Percentiles rank a stretch among this genome's conserved stretches.
Evolutionary conservation across 2,888 invertebrate genomes (phyloP).

Genomic region (Lithodes maja): DNA sequence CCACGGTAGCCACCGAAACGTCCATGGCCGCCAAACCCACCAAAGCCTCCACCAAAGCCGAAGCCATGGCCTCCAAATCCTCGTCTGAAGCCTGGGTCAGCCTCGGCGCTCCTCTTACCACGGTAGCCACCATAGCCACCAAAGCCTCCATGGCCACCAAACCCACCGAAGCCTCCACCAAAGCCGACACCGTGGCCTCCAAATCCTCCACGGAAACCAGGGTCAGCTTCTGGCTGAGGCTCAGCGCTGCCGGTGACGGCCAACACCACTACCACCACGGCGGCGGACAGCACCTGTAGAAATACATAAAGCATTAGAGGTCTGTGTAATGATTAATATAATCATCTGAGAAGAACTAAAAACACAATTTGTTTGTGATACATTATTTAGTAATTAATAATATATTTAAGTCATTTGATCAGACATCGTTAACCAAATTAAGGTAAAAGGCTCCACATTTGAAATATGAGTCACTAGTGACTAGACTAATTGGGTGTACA

Average conservation of each 20-base stretch:
- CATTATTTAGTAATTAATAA: too few species aligned
- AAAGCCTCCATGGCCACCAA: neutral
- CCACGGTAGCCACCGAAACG: constrained; percentile 23
- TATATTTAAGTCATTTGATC: too few species aligned
- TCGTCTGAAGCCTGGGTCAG: constrained; percentile 13
- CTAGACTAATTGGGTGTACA: too few species aligned
- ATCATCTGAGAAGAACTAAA: too few species aligned
- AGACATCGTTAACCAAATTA: too few species aligned
- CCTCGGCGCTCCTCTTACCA: constrained; percentile 38
- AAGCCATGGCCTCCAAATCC: constrained; percentile 35
- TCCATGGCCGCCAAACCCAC: neutral
- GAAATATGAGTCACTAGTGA: too few species aligned
- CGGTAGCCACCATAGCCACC: constrained; percentile 24
- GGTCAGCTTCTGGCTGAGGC: constrained; percentile 31
- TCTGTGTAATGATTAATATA: too few species aligned
- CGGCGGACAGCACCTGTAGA: neutral
- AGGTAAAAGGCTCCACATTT: too few species aligned
- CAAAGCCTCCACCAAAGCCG: constrained; percentile 14
- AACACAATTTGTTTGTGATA: too few species aligned
- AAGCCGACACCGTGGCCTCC: constrained; percentile 10
- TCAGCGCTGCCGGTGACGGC: constrained; percentile 18
- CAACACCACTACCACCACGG: neutral
- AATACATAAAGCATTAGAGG: too few species aligned
- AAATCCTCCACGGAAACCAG: constrained; percentile 17
- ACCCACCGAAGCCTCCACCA: constrained; percentile 21